Conservation (phyloP, 2,888 invertebrate species). For the Nomada flava region DNA sequence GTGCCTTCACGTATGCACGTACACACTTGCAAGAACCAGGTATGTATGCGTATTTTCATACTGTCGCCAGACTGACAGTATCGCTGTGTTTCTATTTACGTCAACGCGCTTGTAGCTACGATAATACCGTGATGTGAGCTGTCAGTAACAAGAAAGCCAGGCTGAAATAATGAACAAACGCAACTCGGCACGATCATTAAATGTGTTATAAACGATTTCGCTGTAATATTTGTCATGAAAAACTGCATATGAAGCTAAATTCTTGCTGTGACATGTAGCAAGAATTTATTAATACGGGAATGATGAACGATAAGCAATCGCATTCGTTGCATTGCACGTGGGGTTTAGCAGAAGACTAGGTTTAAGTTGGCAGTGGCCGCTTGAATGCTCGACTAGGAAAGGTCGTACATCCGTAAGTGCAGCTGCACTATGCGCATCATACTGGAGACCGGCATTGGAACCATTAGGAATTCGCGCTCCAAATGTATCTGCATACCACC, state of each 20-base stretch:
- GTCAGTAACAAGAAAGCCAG: constrained; percentile 34
- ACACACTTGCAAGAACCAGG: background rate
- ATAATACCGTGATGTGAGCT: constrained; percentile 27
- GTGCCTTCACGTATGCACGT: background rate
- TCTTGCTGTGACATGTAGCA: background rate
- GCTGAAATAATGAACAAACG: constrained; percentile 59
- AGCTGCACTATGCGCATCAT: constrained; percentile 71
- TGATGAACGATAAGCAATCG: constrained; percentile 9
- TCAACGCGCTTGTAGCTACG: constrained; percentile 26
- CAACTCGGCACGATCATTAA: constrained; percentile 35
- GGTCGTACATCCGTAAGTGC: constrained; percentile 79
- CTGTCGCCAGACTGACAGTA: constrained; percentile 28
- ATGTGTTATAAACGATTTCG: constrained; percentile 18
- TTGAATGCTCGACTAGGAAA: constrained; percentile 68
- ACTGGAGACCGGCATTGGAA: constrained; percentile 45
- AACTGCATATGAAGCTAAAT: background rate
- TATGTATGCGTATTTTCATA: constrained; percentile 14
- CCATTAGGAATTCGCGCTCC: constrained; percentile 54
- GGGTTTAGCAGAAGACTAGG: constrained; percentile 39
- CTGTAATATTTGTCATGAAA: background rate
- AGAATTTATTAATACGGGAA: constrained; percentile 2
- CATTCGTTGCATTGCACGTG: constrained; percentile 31
- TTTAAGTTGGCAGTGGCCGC: constrained; percentile 60
- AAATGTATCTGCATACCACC: constrained; percentile 48
- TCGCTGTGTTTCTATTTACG: constrained; percentile 45